Evolutionary conservation across 2,113 vertebrate species (phyloP).

Genomic region (Halcyon malimbica): DNA sequence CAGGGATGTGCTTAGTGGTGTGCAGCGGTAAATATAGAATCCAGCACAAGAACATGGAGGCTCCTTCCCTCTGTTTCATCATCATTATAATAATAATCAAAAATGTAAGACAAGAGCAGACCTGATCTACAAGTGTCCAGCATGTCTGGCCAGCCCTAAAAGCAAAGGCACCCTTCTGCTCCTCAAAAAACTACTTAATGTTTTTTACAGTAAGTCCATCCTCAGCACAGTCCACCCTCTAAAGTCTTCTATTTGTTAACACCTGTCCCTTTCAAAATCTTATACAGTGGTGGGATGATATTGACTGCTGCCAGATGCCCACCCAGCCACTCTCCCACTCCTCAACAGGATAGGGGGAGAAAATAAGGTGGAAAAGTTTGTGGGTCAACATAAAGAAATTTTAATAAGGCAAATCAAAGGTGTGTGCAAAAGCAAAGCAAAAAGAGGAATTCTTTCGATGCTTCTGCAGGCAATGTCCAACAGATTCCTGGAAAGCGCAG

Average conservation of each 20-base stretch:
- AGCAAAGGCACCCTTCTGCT: not conserved
- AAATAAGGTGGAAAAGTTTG: not conserved
- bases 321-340: not conserved
- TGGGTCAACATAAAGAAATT: not conserved
- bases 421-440: not conserved
- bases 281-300: not conserved
- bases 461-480: not conserved
- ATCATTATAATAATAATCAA: too few species aligned
- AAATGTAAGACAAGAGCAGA: not conserved
- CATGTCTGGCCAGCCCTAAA: not conserved
- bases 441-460: not conserved
- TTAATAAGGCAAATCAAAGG: not conserved
- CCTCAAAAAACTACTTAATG: not conserved
- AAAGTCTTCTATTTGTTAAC: not conserved
- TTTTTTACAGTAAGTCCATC: not conserved
- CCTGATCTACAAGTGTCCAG: not conserved
- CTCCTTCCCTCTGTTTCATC: not conserved
- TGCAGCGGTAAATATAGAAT: not conserved
- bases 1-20: accelerated
- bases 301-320: not conserved
- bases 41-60: not conserved
- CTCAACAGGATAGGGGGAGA: not conserved
- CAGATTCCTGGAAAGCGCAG: not conserved
- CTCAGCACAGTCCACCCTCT: accelerated
- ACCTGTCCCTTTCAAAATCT: not conserved